phyloP scores from a whole-genome alignment of 1,140 invertebrate genomes.

The Lepidostoma basale region DNA sequence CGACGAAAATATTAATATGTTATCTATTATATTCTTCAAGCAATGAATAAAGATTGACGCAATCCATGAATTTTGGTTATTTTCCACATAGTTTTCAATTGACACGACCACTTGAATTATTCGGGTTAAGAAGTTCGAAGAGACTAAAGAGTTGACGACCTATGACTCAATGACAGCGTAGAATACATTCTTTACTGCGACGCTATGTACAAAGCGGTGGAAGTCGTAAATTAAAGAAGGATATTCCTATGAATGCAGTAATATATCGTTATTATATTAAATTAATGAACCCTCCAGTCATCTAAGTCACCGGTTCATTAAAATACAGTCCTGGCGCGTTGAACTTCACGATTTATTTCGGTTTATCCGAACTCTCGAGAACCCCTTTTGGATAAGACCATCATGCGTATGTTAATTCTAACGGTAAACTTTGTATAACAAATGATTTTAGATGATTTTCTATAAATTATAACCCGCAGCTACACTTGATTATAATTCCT shows the following conservation, averaged over 20 bases:
- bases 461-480: neutral
- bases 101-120: neutral
- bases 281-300: constrained; percentile 12
- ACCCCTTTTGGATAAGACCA: neutral
- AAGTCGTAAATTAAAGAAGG: constrained; percentile 20
- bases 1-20: too few relatives aligned
- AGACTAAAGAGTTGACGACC: neutral
- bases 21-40: neutral
- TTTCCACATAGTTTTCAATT: too few relatives aligned
- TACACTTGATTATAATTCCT: neutral
- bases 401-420: neutral
- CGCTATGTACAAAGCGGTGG: neutral
- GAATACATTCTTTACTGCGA: neutral
- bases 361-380: neutral
- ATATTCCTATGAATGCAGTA: constrained; percentile 2
- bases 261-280: constrained; percentile 9
- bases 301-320: neutral
- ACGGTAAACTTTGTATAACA: neutral
- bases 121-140: neutral
- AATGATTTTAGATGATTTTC: neutral
- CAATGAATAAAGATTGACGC: neutral
- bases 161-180: neutral
- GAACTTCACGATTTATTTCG: neutral
- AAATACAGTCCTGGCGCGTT: neutral
- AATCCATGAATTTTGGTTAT: neutral